Base-by-base conservation (phyloP, 2,113 vertebrate genomes). In the Melanostigma gelatinosum region DNA sequence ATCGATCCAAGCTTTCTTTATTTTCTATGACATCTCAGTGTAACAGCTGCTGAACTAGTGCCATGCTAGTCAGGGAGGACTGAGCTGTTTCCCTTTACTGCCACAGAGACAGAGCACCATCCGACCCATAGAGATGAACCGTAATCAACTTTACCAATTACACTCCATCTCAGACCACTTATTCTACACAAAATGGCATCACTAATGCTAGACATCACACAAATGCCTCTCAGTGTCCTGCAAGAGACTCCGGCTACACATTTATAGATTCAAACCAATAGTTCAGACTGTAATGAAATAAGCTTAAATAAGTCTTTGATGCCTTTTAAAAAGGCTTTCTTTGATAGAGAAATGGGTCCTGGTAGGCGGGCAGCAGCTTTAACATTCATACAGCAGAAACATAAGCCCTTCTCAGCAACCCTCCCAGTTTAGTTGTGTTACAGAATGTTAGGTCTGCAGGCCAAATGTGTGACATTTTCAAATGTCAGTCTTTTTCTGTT, bases 91-190 rank as follows among this genome's bases (percentile, higher is more conserved):
- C 32, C 57, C 34, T 71, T 74, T 72, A 44, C 60, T 70, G 61
- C 67, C 69, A 40, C 69, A 36, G 60, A 85, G 88, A 90, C 36
- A 10, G 77, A 92, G 73, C 75, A 88, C 88, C 83, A 60, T 81
- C 89, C 83, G 83, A 87, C 79, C 80, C 57, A 91, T 44, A 58
- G 72, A 86, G 86, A 87, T 60, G 8, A 89, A 90, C 89, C 85
- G 75, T 93, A 92, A 94, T 93, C 85, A 93, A 84, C 88, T 92
- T 93, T 92, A 80, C 82, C 92, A 92, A 93, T 94, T 90, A 93
- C 85, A 87, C 89, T 93, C 87, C 88, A 92, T 94, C 89, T 91
- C 88, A 72, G 89, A 79, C 86, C 92, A 93, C 91, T 94, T 93
- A 92, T 93, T 92, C 85, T 70, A 74, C 91, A 79, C 84, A 85